phyloP scores from a whole-genome alignment of 2,797 vertebrate species.

The Lemur catta region DNA sequence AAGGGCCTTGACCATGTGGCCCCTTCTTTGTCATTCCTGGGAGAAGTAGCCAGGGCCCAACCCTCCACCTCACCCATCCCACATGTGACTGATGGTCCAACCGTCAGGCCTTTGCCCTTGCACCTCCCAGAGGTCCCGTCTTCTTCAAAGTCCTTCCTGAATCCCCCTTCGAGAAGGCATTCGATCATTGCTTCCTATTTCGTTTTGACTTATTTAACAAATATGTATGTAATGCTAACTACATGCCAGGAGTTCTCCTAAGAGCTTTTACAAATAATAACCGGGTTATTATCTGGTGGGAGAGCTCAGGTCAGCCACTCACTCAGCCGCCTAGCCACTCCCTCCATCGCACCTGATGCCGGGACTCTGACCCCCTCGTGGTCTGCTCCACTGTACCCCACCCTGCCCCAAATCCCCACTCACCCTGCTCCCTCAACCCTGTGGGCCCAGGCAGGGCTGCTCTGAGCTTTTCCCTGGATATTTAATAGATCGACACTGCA shows the following conservation, averaged over 20 bases:
- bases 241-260: background rate
- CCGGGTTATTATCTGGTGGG: background rate
- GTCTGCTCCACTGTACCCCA: background rate
- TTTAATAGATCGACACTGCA: background rate
- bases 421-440: fast-evolving
- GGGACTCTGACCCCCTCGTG: background rate
- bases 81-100: background rate
- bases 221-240: background rate
- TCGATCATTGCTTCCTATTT: background rate
- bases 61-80: too few relatives aligned
- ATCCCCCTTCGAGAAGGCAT: too few relatives aligned
- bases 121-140: background rate
- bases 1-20: background rate
- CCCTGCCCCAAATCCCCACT: fast-evolving
- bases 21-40: background rate
- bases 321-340: background rate
- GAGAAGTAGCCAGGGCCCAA: background rate
- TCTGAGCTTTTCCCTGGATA: background rate
- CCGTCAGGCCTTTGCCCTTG: background rate
- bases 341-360: background rate
- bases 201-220: background rate
- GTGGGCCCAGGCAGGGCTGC: background rate
- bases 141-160: background rate
- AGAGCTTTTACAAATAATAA: background rate
- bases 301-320: background rate